A percentile compares a stretch with the other conserved stretches of the same genome.
phyloP scores from a whole-genome alignment of 2,113 vertebrate species.

The Hassar affinis region DNA sequence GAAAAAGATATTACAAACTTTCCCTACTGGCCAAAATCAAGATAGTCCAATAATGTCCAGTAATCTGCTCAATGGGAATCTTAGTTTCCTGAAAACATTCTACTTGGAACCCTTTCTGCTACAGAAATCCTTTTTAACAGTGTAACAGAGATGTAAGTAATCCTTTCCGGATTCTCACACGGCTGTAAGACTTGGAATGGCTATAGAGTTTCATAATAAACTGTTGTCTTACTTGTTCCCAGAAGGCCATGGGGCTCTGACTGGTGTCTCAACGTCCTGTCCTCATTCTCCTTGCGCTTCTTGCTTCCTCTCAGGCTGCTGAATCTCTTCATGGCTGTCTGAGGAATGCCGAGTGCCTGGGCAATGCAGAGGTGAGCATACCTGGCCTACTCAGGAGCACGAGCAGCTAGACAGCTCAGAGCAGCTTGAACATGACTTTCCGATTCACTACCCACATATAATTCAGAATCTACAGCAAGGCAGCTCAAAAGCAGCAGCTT shows the following conservation, averaged over 20 bases:
- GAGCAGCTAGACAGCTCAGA: not conserved
- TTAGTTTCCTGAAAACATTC: too few relatives aligned
- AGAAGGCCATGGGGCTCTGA: constrained; percentile 74
- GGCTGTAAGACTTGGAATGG: not conserved
- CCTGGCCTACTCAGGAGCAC: constrained; percentile 10
- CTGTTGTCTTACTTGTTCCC: constrained; percentile 44
- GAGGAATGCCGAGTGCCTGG: constrained; percentile 54
- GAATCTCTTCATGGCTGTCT: constrained; percentile 83
- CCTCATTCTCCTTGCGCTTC: constrained; percentile 67
- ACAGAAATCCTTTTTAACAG: not conserved
- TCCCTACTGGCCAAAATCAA: not conserved
- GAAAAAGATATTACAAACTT: not conserved
- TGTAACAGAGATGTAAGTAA: not conserved
- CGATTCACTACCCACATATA: not conserved
- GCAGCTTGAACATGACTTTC: not conserved
- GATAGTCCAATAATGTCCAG: not conserved
- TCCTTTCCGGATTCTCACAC: not conserved
- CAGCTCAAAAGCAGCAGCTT: not conserved
- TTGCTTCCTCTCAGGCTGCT: constrained; percentile 81
- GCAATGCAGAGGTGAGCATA: constrained; percentile 26
- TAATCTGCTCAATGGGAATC: too few relatives aligned
- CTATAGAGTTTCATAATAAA: constrained; percentile 2
- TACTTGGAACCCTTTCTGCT: not conserved
- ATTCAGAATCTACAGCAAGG: not conserved
- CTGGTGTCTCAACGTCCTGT: constrained; percentile 70